Evolutionary conservation across 2,888 invertebrate species (phyloP).

Genomic region (Drepanosiphum platanoidis): DNA sequence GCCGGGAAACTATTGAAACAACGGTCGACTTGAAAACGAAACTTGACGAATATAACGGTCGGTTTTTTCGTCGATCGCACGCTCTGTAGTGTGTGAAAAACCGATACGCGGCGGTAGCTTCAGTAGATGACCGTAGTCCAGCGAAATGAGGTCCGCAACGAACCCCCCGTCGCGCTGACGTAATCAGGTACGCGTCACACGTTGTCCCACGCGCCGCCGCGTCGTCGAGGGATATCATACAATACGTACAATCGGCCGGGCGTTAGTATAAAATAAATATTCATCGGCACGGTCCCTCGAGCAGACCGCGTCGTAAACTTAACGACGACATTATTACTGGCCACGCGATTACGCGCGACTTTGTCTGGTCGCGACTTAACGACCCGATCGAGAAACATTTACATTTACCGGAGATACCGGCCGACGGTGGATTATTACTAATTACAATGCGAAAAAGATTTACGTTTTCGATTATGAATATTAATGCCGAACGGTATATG

Average conservation of each 20-base stretch:
- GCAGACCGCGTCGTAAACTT: not conserved
- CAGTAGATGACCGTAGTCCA: too few relatives aligned
- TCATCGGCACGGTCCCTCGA: not conserved
- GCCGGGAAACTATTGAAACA: too few relatives aligned
- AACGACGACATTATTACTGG: not conserved
- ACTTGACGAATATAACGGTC: too few relatives aligned
- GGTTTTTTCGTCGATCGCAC: too few relatives aligned
- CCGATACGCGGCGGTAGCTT: too few relatives aligned
- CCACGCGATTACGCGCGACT: not conserved
- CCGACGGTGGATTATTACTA: not conserved
- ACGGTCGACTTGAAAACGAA: too few relatives aligned
- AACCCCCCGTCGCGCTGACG: too few relatives aligned
- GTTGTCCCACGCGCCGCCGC: too few relatives aligned
- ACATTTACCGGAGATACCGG: not conserved
- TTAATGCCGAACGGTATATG: not conserved
- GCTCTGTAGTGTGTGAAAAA: too few relatives aligned
- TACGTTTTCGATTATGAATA: not conserved
- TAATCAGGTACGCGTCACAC: too few relatives aligned
- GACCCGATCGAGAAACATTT: not conserved
- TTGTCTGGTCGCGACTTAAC: not conserved
- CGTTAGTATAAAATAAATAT: conserved; percentile 17
- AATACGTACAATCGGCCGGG: not conserved
- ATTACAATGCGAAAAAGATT: not conserved
- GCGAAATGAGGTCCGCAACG: too few relatives aligned
- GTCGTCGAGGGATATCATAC: too few relatives aligned